These are phyloP conservation scores for Scelioninae gen. 2 DNA, from an alignment of 2,888 invertebrate genomes.

Conservation along the genomic window DNA sequence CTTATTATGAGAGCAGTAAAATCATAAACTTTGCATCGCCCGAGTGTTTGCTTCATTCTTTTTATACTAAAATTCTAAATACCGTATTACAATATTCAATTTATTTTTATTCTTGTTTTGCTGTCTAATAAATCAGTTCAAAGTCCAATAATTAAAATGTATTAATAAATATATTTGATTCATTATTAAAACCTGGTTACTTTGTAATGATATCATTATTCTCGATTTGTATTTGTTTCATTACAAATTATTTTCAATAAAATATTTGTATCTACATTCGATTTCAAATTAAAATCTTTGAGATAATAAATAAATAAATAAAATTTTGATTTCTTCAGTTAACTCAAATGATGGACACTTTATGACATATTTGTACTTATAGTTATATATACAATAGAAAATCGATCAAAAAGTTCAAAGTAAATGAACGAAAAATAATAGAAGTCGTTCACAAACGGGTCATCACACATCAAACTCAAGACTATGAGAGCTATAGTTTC, in stretches of 20 bases:
- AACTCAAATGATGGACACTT: slow-evolving; percentile 12
- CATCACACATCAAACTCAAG: slow-evolving; percentile 48
- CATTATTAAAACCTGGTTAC: slow-evolving; percentile 21
- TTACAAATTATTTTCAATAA: slow-evolving; percentile 2
- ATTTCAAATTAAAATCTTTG: not conserved
- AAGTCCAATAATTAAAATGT: slow-evolving; percentile 26
- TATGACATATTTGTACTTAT: slow-evolving; percentile 26
- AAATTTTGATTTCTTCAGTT: not conserved
- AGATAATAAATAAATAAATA: slow-evolving; percentile 8
- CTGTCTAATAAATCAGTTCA: slow-evolving; percentile 29
- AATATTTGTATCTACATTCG: slow-evolving; percentile 2
- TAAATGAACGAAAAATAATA: slow-evolving; percentile 25
- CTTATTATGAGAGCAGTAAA: slow-evolving; percentile 30
- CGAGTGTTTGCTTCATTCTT: slow-evolving; percentile 8
- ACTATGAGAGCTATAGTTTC: slow-evolving; percentile 53
- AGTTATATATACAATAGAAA: slow-evolving; percentile 24
- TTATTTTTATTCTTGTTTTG: slow-evolving; percentile 23
- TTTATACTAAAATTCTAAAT: slow-evolving; percentile 43
- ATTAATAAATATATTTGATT: slow-evolving; percentile 28
- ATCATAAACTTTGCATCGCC: slow-evolving; percentile 9
- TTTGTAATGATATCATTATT: not conserved
- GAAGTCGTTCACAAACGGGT: slow-evolving; percentile 53
- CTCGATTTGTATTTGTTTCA: slow-evolving; percentile 2
- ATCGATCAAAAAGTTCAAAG: not conserved
- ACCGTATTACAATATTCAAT: slow-evolving; percentile 35